phyloP scores from a whole-genome alignment of 2,888 invertebrate species.

The Caenorhabditis sp. region DNA sequence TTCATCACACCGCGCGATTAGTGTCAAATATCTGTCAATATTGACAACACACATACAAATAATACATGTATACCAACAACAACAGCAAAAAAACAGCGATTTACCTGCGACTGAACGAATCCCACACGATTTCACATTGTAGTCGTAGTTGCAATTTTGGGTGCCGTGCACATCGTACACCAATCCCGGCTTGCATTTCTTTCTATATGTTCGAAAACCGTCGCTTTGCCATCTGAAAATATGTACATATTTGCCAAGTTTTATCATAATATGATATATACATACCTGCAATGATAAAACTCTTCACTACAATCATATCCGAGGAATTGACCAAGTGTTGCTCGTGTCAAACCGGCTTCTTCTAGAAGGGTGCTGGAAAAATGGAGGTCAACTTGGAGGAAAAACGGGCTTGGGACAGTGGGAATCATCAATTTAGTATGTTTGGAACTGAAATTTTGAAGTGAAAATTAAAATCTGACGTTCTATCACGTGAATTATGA shows the following conservation, averaged over 20 bases:
- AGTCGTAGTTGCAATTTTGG: constrained; percentile 71
- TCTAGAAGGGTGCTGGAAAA: constrained; percentile 51
- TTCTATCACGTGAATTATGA: too few relatives aligned
- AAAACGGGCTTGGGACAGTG: too few relatives aligned
- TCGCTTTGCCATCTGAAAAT: constrained; percentile 64
- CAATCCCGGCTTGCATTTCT: constrained; percentile 62
- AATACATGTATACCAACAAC: not conserved
- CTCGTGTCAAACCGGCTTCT: constrained; percentile 58
- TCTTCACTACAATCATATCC: constrained; percentile 69
- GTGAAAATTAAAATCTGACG: too few relatives aligned
- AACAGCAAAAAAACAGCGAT: not conserved
- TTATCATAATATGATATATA: not conserved
- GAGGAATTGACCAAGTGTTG: constrained; percentile 68
- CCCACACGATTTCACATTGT: constrained; percentile 68
- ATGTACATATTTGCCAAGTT: not conserved
- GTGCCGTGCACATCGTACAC: constrained; percentile 70
- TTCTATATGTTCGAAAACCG: constrained; percentile 68
- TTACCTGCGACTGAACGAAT: constrained; percentile 36
- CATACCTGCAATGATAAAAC: constrained; percentile 66
- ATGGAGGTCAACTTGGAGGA: too few relatives aligned
- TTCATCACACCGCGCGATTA: not conserved
- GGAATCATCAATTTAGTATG: too few relatives aligned
- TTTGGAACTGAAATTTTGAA: too few relatives aligned
- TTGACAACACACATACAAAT: not conserved
- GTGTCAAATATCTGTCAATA: not conserved